Evolutionary conservation across 2,888 invertebrate species (phyloP).

Genomic region (Dryocosmus kuriphilus): DNA sequence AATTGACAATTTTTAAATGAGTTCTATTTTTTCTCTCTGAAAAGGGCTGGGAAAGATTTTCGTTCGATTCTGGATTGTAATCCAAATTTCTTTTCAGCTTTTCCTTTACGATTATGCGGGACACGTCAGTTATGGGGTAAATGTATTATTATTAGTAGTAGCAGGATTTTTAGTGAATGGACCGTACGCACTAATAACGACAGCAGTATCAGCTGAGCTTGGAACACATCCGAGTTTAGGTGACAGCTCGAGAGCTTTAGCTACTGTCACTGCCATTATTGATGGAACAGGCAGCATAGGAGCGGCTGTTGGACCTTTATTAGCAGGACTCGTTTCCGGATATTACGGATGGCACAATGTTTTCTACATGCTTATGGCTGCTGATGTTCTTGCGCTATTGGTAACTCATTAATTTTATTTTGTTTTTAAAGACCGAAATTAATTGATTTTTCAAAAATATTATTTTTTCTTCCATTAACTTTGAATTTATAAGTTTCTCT

Average conservation of each 20-base stretch:
- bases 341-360: constrained; percentile 89
- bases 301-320: constrained; percentile 94
- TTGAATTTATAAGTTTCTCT: constrained; percentile 42
- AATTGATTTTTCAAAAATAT: constrained; percentile 20
- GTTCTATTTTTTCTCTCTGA: too few relatives aligned
- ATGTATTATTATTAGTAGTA: constrained; percentile 84
- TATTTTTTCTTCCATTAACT: constrained; percentile 18
- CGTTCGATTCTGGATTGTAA: neutral
- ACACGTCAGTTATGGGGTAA: constrained; percentile 81
- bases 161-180: constrained; percentile 95
- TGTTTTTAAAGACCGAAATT: constrained; percentile 4
- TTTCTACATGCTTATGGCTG: constrained; percentile 92
- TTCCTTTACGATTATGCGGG: constrained; percentile 89
- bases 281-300: constrained; percentile 97
- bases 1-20: too few relatives aligned
- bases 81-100: constrained; percentile 81
- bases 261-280: constrained; percentile 98
- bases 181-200: constrained; percentile 97
- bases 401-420: constrained; percentile 74
- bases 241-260: constrained; percentile 92
- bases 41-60: too few relatives aligned
- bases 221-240: constrained; percentile 92
- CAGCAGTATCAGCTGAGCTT: constrained; percentile 96
- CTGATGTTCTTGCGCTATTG: constrained; percentile 88
- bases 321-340: constrained; percentile 89